These are phyloP conservation scores for Drosophila peninsularis DNA, from an alignment of 2,888 invertebrate genomes.

Conservation along the genomic window DNA sequence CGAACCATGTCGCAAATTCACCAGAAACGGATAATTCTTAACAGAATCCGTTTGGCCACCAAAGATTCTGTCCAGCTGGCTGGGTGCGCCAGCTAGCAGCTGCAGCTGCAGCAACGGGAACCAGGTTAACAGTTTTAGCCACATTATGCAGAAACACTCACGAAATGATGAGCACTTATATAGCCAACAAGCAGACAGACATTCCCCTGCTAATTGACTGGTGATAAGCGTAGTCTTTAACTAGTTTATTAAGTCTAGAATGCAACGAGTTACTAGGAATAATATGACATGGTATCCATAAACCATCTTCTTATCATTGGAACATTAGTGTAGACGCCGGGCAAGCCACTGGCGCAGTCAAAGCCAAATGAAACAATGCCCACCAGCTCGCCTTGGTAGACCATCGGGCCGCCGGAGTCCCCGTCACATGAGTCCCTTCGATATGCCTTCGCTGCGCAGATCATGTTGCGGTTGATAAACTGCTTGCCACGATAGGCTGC, in stretches of 20 bases:
- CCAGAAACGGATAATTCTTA: conserved; percentile 49
- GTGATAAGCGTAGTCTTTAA: conserved; percentile 44
- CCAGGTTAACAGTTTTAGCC: conserved; percentile 6
- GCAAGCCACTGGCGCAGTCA: conserved; percentile 86
- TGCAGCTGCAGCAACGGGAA: conserved; percentile 25
- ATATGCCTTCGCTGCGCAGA: conserved; percentile 70
- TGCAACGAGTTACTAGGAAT: conserved; percentile 40
- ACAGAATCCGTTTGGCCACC: conserved; percentile 36
- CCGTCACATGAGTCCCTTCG: conserved; percentile 81
- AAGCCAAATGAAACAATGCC: conserved; percentile 89
- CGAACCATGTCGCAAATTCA: conserved; percentile 42
- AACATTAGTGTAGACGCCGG: conserved; percentile 91
- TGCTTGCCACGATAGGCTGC: conserved; percentile 42
- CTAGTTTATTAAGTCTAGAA: conserved; percentile 45
- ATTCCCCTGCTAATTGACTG: conserved; percentile 61
- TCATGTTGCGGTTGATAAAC: conserved; percentile 72
- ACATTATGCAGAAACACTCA: conserved; percentile 19
- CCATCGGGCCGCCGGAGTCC: conserved; percentile 82
- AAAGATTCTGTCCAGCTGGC: conserved; percentile 39
- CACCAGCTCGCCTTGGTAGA: conserved; percentile 79
- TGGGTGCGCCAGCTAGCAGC: neutral
- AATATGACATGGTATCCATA: conserved; percentile 14
- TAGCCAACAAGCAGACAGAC: conserved; percentile 12
- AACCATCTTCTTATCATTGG: conserved; percentile 63
- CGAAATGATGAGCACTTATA: conserved; percentile 19